Base-by-base conservation (phyloP, 2,797 vertebrate species). In the Sardinella longiceps region DNA sequence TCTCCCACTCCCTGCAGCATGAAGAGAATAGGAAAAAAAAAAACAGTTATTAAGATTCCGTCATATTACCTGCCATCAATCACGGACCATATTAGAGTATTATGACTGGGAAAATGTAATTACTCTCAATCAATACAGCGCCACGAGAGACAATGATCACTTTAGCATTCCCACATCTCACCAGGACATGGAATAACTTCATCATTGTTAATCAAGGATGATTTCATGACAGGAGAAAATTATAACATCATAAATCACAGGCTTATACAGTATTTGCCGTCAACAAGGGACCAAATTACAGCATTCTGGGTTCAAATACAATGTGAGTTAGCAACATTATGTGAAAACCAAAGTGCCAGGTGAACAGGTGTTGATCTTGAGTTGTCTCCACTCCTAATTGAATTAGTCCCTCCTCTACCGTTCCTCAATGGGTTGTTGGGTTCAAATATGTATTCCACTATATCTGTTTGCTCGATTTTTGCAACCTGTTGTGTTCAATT, bases 1-100 rank as follows among this genome's bases (percentile, higher is more conserved):
- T 99, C 93, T 99, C 98, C 98, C 98, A 99, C 89, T 99, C 98
- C 50, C 98, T 99, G 96, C 94, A 94, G 96, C 96, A 91, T 94
- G 93, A 90, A 53, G 90, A 90, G 93, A 91, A 94, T 93, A 92
- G 82, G 94, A 83, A 93, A 33, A 86, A 84, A 92, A 81, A 94
- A 83, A 93, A 33, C 86, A 84, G 85, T 83, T 88, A 84, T 18
- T 7, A 20, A 20, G 18, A 43, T 15, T 6, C 9, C 15, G 43
- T 39, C 66, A 37, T 15, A 74, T 39, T 39, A 74, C 15, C 18
- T 7, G 33, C 3, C 66, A 74, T 77, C 33, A 77, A 20, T 77
- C 70, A 77, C 3, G 1, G 28, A 25, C 12, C 66, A 74, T 5
- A 39, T 20, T 7, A 60, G n/a, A 25, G 2, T 23, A 23, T 5